phyloP scores from a whole-genome alignment of 2,888 invertebrate species.

The Metalampra italica region DNA sequence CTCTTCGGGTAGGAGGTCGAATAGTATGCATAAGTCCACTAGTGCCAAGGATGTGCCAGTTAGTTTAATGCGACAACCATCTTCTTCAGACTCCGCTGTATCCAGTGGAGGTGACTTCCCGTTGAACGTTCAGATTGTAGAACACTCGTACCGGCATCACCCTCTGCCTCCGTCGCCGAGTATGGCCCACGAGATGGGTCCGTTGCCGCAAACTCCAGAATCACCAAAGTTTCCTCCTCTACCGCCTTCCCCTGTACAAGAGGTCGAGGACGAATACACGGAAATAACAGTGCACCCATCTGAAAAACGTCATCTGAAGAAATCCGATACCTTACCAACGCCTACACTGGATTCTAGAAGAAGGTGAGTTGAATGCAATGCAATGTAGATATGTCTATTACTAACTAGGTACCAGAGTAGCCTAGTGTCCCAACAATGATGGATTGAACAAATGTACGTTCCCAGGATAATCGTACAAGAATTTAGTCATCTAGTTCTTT shows the following conservation, averaged over 20 bases:
- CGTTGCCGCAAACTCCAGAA: slow-evolving; percentile 69
- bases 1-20: slow-evolving; percentile 68
- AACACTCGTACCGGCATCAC: slow-evolving; percentile 72
- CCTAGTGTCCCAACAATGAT: no score
- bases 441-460: no score
- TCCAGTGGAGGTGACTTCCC: slow-evolving; percentile 80
- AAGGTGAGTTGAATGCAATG: slow-evolving; percentile 43
- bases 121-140: slow-evolving; percentile 82
- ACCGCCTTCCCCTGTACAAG: slow-evolving; percentile 90
- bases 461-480: no score
- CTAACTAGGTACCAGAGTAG: neutral
- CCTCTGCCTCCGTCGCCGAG: slow-evolving; percentile 64
- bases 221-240: slow-evolving; percentile 84
- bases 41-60: slow-evolving; percentile 85
- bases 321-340: slow-evolving; percentile 78
- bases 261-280: slow-evolving; percentile 86
- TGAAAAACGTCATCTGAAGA: slow-evolving; percentile 67
- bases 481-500: no score
- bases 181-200: slow-evolving; percentile 63
- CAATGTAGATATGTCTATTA: neutral
- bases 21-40: slow-evolving; percentile 86
- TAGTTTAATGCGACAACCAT: slow-evolving; percentile 73
- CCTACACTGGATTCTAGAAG: slow-evolving; percentile 67
- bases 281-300: slow-evolving; percentile 80
- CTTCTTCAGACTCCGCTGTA: slow-evolving; percentile 73